These are phyloP conservation scores for Andrena chrysosceles DNA, from an alignment of 2,888 invertebrate species.

Conservation along the genomic window DNA sequence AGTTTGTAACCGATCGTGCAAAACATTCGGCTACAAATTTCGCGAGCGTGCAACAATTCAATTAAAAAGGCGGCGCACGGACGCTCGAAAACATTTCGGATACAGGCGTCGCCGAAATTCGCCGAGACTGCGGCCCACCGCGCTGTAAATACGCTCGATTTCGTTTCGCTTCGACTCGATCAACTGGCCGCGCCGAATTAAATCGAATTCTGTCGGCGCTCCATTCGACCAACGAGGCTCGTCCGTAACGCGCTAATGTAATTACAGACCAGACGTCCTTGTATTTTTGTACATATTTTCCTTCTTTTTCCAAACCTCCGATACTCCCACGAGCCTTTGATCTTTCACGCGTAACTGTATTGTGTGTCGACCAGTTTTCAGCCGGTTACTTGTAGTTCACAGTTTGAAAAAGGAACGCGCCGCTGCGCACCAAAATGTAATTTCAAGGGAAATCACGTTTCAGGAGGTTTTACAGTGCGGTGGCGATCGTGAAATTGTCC, in stretches of 20 bases:
- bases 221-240: not conserved
- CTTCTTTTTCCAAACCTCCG: too few relatives aligned
- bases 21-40: constrained; percentile 42
- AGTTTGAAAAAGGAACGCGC: too few relatives aligned
- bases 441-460: too few relatives aligned
- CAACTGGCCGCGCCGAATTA: constrained; percentile 1
- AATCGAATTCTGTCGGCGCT: constrained; percentile 17
- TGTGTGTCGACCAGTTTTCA: too few relatives aligned
- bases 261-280: constrained; percentile 10
- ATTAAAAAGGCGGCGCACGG: constrained; percentile 40
- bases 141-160: constrained; percentile 39
- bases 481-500: too few relatives aligned
- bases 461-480: too few relatives aligned
- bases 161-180: constrained; percentile 29
- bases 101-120: constrained; percentile 24
- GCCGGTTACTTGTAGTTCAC: too few relatives aligned
- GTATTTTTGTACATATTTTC: not conserved
- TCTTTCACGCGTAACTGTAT: too few relatives aligned
- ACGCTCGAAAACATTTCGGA: constrained; percentile 32
- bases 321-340: too few relatives aligned
- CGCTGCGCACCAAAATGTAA: too few relatives aligned
- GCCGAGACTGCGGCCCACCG: not conserved
- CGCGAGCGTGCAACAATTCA: constrained; percentile 51
- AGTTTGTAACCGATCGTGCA: constrained; percentile 53
- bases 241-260: constrained; percentile 19